These are phyloP conservation scores for Metopolophium dirhodum DNA, from an alignment of 1,140 invertebrate genomes.

Conservation along the genomic window DNA sequence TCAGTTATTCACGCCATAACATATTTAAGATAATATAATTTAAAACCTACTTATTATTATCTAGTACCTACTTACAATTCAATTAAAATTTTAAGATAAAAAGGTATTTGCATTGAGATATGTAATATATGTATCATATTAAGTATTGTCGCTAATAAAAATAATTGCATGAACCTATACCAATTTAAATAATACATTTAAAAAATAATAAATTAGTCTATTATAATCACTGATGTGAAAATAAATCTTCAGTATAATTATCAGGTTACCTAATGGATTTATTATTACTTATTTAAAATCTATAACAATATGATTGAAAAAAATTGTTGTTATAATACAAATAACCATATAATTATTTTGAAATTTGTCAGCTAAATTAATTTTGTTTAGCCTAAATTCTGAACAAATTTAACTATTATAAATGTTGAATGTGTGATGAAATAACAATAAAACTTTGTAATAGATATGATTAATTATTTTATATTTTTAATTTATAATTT, in stretches of 20 bases:
- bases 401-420: no score
- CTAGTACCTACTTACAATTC: background rate
- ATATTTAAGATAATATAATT: conserved; percentile 14
- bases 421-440: background rate
- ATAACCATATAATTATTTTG: background rate
- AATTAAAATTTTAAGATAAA: conserved; percentile 11
- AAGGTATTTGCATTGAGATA: background rate
- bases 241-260: background rate
- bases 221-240: background rate
- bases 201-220: background rate
- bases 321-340: background rate
- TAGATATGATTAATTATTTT: background rate
- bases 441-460: background rate
- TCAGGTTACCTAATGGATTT: background rate
- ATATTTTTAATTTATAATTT: background rate
- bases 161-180: background rate
- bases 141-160: background rate
- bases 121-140: background rate
- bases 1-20: background rate
- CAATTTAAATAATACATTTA: background rate
- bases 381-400: background rate
- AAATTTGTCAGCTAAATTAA: background rate
- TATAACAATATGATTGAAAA: background rate
- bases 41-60: background rate
- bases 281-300: background rate